Conservation (phyloP, 2,113 vertebrate species). For the Toxotes jaculatrix region DNA sequence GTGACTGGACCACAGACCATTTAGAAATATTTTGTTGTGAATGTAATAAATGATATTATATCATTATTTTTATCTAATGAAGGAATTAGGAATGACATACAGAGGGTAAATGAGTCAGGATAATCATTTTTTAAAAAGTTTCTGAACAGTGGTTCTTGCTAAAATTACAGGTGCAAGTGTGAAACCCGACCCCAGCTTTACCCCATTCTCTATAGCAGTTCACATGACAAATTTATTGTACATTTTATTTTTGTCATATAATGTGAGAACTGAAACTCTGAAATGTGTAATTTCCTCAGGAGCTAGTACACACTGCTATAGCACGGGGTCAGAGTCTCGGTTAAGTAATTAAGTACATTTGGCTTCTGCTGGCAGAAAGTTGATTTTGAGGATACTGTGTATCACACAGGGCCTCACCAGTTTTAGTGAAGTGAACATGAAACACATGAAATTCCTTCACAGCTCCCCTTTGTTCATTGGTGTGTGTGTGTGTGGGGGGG, state of each 20-base stretch:
- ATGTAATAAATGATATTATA: too few relatives aligned
- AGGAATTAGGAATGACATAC: background rate
- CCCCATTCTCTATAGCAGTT: background rate
- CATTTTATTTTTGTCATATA: background rate
- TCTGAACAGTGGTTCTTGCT: background rate
- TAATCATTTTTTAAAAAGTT: background rate
- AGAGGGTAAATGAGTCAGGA: background rate
- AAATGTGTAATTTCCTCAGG: background rate
- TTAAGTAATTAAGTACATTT: too few relatives aligned
- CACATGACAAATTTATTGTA: background rate
- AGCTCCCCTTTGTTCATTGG: conserved; percentile 15
- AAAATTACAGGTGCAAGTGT: background rate
- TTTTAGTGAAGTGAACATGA: too few relatives aligned
- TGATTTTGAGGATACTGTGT: too few relatives aligned
- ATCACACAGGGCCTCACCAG: too few relatives aligned
- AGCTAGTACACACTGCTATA: background rate
- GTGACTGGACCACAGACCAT: too few relatives aligned
- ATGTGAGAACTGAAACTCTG: background rate
- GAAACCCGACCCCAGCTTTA: background rate
- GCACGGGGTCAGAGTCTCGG: too few relatives aligned
- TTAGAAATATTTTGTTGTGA: too few relatives aligned
- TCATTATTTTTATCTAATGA: too few relatives aligned
- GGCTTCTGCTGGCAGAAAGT: too few relatives aligned
- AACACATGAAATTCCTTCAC: background rate
- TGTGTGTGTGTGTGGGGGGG: too few relatives aligned